Percentiles rank a stretch among this genome's conserved stretches.
phyloP scores from a whole-genome alignment of 2,113 vertebrate genomes.

The Numida meleagris region DNA sequence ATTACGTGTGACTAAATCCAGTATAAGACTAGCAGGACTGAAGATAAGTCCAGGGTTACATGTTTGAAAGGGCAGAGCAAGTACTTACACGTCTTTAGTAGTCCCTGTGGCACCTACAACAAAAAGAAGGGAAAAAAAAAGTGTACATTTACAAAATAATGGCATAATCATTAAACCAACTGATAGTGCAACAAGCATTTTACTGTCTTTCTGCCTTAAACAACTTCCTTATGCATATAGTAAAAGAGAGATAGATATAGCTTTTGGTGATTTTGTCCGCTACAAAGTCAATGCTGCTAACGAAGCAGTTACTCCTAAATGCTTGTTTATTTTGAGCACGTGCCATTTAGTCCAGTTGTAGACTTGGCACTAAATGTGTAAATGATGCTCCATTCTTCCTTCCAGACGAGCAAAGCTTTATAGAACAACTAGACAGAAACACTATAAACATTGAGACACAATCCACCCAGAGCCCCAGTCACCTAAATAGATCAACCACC shows the following conservation, averaged over 20 bases:
- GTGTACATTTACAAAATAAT: conserved; percentile 13
- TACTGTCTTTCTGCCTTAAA: neutral
- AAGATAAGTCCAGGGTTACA: neutral
- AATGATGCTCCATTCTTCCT: neutral
- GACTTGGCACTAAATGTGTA: neutral
- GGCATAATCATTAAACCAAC: neutral
- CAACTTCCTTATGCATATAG: neutral
- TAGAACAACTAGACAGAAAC: neutral
- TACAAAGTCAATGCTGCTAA: neutral
- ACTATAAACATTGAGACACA: neutral
- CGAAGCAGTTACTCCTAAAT: neutral
- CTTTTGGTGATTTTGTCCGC: neutral
- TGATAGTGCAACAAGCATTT: neutral
- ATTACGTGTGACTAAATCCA: conserved; percentile 24
- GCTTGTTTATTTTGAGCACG: neutral
- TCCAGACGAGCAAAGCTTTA: neutral
- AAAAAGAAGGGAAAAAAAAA: neutral
- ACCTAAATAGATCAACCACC: neutral
- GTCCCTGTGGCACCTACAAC: conserved; percentile 85
- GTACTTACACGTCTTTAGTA: conserved; percentile 93
- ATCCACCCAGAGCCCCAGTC: neutral
- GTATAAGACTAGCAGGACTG: neutral
- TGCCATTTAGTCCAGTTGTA: neutral
- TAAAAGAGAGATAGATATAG: neutral
- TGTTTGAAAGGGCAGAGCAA: neutral